These are phyloP conservation scores for Apamea monoglypha DNA, from an alignment of 2,888 invertebrate species.

Conservation along the genomic window DNA sequence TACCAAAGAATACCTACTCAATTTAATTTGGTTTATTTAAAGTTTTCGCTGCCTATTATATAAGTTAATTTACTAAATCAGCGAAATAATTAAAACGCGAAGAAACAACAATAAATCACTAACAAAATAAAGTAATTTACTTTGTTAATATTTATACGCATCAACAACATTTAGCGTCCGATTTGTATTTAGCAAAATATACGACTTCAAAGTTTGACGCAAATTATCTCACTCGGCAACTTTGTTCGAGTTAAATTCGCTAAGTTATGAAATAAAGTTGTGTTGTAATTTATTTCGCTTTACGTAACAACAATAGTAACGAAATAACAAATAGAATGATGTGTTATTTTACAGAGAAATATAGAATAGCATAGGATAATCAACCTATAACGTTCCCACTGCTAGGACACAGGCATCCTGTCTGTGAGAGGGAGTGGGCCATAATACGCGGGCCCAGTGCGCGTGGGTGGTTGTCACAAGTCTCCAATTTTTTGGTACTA, in stretches of 20 bases:
- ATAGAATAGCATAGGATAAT: neutral
- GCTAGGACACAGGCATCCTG: neutral
- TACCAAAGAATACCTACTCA: neutral
- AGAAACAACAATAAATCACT: slow-evolving; percentile 51
- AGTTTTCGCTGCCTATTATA: neutral
- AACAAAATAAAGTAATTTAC: slow-evolving; percentile 49
- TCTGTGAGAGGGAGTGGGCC: neutral
- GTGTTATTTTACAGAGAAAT: neutral
- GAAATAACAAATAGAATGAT: neutral
- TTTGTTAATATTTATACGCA: slow-evolving; percentile 54
- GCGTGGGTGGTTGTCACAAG: neutral
- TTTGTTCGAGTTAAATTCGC: slow-evolving; percentile 65
- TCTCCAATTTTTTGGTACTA: neutral
- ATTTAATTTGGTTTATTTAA: neutral
- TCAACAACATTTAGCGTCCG: slow-evolving; percentile 61
- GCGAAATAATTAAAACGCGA: slow-evolving; percentile 22
- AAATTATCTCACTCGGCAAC: slow-evolving; percentile 71
- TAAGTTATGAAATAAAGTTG: slow-evolving; percentile 51
- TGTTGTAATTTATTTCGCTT: slow-evolving; percentile 56
- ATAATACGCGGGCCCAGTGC: neutral
- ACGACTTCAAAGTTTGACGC: slow-evolving; percentile 54
- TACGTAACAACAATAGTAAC: slow-evolving; percentile 38
- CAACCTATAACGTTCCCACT: no score
- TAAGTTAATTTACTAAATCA: neutral
- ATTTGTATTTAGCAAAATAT: slow-evolving; percentile 62